phyloP scores from a whole-genome alignment of 2,888 invertebrate genomes.

The Tipula lateralis region DNA sequence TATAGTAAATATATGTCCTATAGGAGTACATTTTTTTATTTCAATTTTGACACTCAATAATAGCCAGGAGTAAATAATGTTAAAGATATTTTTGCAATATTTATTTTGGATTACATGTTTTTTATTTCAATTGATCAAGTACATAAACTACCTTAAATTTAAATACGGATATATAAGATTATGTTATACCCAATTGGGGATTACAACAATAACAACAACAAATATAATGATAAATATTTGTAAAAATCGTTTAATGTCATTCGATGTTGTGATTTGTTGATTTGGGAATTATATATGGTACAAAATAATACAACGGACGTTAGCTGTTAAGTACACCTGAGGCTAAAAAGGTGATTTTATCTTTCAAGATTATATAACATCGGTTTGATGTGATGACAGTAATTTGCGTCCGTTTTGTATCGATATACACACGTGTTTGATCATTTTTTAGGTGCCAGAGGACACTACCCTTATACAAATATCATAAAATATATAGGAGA shows the following conservation, averaged over 20 bases:
- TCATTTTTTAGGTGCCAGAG: not conserved
- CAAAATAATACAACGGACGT: not conserved
- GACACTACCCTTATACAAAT: not conserved
- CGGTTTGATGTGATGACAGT: not conserved
- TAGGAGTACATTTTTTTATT: not conserved
- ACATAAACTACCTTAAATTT: not conserved
- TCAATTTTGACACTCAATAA: not conserved
- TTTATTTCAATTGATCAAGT: not conserved
- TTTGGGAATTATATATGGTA: not conserved
- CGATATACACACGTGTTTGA: not conserved
- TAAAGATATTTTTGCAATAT: too few relatives aligned
- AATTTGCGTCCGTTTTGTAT: not conserved
- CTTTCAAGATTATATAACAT: not conserved
- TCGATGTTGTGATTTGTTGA: not conserved
- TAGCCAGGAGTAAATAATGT: not conserved
- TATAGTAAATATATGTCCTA: not conserved
- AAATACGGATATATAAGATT: not conserved
- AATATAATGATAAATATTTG: not conserved
- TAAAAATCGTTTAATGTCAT: not conserved
- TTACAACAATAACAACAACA: not conserved
- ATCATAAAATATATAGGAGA: not conserved
- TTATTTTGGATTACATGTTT: not conserved
- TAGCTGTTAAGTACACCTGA: not conserved
- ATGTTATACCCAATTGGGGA: not conserved
- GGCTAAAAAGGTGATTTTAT: not conserved